phyloP scores from a whole-genome alignment of 2,888 invertebrate species.

The Pristionchus entomophagus region DNA sequence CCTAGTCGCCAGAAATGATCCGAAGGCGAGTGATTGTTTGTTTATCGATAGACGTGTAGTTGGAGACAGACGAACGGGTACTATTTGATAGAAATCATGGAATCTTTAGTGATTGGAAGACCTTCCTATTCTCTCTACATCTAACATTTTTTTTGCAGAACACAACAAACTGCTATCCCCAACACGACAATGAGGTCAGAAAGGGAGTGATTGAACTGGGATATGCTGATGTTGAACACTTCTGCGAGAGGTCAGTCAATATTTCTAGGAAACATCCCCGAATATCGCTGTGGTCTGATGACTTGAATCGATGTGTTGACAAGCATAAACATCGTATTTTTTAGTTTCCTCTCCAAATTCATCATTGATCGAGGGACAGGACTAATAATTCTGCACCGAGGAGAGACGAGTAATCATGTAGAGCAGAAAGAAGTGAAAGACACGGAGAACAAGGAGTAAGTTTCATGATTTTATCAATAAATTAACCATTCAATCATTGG shows the following conservation, averaged over 20 bases:
- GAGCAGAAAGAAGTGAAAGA: neutral
- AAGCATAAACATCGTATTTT: neutral
- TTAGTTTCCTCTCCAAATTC: neutral
- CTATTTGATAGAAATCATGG: too few species aligned
- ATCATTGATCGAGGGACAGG: neutral
- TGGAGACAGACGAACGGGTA: too few species aligned
- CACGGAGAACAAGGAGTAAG: neutral
- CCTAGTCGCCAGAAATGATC: too few species aligned
- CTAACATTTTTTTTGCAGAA: neutral
- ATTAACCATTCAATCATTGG: neutral
- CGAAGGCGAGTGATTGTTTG: too few species aligned
- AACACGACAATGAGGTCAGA: neutral
- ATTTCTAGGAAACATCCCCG: too few species aligned
- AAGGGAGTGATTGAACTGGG: neutral
- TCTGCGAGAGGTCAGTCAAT: constrained; percentile 1
- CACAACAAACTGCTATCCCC: neutral
- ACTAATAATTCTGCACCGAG: neutral
- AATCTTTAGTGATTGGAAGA: too few species aligned
- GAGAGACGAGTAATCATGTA: too few species aligned
- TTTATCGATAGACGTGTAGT: too few species aligned
- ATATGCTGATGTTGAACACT: neutral
- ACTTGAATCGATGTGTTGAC: too few species aligned
- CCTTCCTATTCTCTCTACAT: too few species aligned
- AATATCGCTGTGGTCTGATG: too few species aligned
- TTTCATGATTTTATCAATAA: neutral